Conservation (phyloP, 2,113 vertebrate genomes). For the Alces alces region DNA sequence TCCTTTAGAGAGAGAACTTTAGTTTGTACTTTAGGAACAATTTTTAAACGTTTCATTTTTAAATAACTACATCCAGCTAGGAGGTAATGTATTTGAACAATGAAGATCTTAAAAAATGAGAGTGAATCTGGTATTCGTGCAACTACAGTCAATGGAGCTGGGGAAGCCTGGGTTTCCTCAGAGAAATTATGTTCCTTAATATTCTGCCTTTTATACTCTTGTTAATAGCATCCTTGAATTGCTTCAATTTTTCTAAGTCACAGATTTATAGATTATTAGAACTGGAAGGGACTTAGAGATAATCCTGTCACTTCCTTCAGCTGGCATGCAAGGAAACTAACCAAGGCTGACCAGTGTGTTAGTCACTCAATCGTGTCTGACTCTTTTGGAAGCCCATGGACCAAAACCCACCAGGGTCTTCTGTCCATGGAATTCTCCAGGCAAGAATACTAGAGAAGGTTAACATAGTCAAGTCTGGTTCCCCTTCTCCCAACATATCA, state of each 20-base stretch:
- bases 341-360: not conserved
- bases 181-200: not conserved
- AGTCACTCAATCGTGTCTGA: rapidly evolving
- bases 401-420: rapidly evolving
- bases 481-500: not conserved
- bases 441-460: not conserved
- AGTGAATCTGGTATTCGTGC: not conserved
- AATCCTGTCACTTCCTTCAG: not conserved
- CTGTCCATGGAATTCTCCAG: not conserved
- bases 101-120: not conserved
- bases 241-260: not conserved
- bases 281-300: not conserved
- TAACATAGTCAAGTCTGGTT: not conserved
- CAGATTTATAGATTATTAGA: not conserved
- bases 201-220: not conserved
- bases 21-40: not conserved
- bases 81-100: not conserved
- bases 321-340: not conserved
- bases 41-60: not conserved
- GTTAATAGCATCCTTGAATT: not conserved
- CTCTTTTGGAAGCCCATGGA: not conserved
- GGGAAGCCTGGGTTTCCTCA: not conserved
- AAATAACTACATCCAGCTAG: not conserved
- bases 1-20: not conserved
- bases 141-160: not conserved